Percentiles rank a stretch among this genome's conserved stretches.
Conservation (phyloP, 1,140 invertebrate genomes). For the Pantala flavescens region DNA sequence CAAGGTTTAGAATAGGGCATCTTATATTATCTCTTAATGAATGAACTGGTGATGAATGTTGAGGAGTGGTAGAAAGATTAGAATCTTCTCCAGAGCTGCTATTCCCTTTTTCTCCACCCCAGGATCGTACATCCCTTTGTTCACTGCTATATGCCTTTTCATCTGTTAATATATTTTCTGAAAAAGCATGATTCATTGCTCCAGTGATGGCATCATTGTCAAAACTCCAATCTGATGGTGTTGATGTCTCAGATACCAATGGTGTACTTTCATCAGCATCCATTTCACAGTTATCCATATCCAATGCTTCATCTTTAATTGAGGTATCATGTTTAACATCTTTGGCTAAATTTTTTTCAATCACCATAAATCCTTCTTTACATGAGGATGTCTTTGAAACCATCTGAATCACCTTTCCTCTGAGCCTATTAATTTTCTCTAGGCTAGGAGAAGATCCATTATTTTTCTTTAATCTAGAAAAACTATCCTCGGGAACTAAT, state of each 20-base stretch:
- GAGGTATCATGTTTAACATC: background rate
- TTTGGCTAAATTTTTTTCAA: too few species aligned
- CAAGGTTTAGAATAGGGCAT: background rate
- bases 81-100: background rate
- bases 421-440: too few species aligned
- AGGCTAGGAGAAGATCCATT: too few species aligned
- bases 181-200: background rate
- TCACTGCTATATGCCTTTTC: background rate
- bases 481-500: too few species aligned
- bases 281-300: background rate
- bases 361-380: too few species aligned
- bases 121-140: background rate
- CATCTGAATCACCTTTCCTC: too few species aligned
- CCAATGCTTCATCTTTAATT: background rate
- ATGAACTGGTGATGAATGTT: background rate
- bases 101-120: background rate
- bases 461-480: too few species aligned
- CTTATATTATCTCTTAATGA: background rate
- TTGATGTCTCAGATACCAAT: constrained; percentile 2
- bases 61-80: background rate
- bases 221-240: background rate
- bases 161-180: background rate
- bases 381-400: too few species aligned
- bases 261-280: background rate
- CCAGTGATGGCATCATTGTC: background rate